Evolutionary conservation across 2,113 vertebrate species (phyloP), one percentile per base, ranked within the genome.

Genomic region (Phrynosoma blainvillii): DNA sequence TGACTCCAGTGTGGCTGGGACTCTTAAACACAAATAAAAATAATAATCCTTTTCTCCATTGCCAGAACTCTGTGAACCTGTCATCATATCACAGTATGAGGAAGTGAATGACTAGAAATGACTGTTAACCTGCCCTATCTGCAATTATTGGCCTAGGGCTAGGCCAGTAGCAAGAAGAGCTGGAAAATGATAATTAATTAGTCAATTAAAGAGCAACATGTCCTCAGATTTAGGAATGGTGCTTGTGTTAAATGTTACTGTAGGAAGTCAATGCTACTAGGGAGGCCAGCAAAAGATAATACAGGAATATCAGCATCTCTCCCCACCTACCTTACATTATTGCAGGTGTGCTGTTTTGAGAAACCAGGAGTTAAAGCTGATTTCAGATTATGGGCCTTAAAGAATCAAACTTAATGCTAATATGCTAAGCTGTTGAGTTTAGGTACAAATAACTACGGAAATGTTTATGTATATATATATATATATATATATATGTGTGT

Each of bases 91-190:
- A 86, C 90, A 93, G 89, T 88, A 84, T 5, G 0, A 88, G 85
- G 77, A 18, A 40, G 87, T 90, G 93, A 93, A 76, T 84, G 84
- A 92, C 82, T 93, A 88, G 82, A 77, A 54, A 81, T 32, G 85
- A 87, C 92, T 93, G 91, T 88, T 96, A 95, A 91, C 93, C 91
- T 74, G 89, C 86, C 91, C 92, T 87, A 92, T 92, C 91, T 87
- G 85, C 95, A 95, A 95, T 95, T 93, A 89, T 92, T 94, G 90
- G 89, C 93, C 92, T 30, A 62, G 68, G 94, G 95, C 94, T 92
- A 87, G 92, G 91, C 92, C 93, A 52, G 84, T 93, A 93, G 92
- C 86, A 89, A 93, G 79, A 87, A 68, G 82, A 88, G 91, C 78
- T 16, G 3, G 75, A 79, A 91, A 92, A 3, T 20, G 84, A 85